Base-by-base conservation (phyloP, 2,113 vertebrate species). In the Taurulus bubalis region DNA sequence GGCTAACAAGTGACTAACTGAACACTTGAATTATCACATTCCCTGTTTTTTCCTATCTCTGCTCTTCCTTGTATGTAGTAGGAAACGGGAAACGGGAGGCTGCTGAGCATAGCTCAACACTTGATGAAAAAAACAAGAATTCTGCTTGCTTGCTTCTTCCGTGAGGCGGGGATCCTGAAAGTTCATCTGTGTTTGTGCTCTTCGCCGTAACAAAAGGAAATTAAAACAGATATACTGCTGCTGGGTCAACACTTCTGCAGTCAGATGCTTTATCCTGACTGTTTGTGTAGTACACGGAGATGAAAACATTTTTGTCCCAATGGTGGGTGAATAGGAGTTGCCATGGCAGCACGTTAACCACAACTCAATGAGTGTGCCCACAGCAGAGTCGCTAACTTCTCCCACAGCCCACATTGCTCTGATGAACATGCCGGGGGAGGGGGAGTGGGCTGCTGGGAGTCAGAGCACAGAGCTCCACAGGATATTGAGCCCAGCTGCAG, bases 341-440 rank as follows among this genome's bases (percentile, higher is more conserved):
- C 96, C 95, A 97, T 96, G 95, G 95, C 93, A 96, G 92, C 95
- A 87, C 85, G 94, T 96, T 97, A 95, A 95, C 94, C 96, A 95
- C 92, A 95, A 94, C 94, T 95, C 95, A 96, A 91, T 93, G 95
- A 96, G 79, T 94, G 93, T 89, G 95, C 94, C 95, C 94, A 88
- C 86, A 94, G 95, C 92, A 84, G 94, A 93, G 93, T 88, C 77
- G 87, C 94, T 94, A 94, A 93, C 95, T 95, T 77, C 34, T 56
- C 76, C 82, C 66, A 26, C 95, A 95, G 94, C 92, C 93, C 92
- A 93, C 91, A 94, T 95, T 94, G 94, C 94, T 94, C 91, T 92
- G 70, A 83, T 84, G 82, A 90, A 28, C 65, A 86, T 47, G 51
- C 71, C 6, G 49, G 70, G 74, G 60, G 78, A 73, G 70, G 85